A percentile compares a stretch with the other conserved stretches of the same genome.
Conservation (phyloP, 2,797 vertebrate genomes). For the Ptychadena robeensis region DNA sequence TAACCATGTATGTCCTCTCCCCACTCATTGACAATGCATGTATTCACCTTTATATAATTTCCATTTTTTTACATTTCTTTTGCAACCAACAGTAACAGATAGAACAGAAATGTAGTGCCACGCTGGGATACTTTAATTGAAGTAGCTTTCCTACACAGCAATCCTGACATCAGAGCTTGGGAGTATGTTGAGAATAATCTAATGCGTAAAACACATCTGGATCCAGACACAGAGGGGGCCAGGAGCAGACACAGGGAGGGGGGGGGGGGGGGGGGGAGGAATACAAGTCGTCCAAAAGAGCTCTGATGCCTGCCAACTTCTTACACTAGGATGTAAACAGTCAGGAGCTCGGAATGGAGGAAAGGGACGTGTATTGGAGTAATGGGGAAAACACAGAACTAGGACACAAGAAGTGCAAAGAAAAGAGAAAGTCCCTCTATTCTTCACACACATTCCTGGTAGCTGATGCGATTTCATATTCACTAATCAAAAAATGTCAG, state of each 20-base stretch:
- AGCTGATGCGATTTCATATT: constrained; percentile 3
- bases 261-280: constrained; percentile 51
- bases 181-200: constrained; percentile 42
- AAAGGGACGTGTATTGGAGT: constrained; percentile 27
- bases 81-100: not conserved
- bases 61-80: not conserved
- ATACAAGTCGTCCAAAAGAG: constrained; percentile 48
- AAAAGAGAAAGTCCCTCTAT: not conserved
- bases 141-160: constrained; percentile 37
- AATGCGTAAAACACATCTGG: constrained; percentile 58
- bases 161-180: constrained; percentile 24
- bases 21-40: not conserved
- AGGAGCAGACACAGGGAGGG: constrained; percentile 45
- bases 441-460: constrained; percentile 1
- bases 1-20: not conserved
- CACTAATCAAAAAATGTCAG: constrained; percentile 2
- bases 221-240: constrained; percentile 53
- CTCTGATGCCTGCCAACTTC: constrained; percentile 48
- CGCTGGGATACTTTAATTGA: constrained; percentile 52
- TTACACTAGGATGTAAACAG: constrained; percentile 51
- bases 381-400: not conserved
- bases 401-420: constrained; percentile 23
- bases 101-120: constrained; percentile 27
- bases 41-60: not conserved
- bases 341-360: constrained; percentile 36